A percentile compares a stretch with the other conserved stretches of the same genome.
These are phyloP conservation scores for Proctacanthus coquilletti DNA, from an alignment of 1,140 invertebrate genomes.

Conservation along the genomic window DNA sequence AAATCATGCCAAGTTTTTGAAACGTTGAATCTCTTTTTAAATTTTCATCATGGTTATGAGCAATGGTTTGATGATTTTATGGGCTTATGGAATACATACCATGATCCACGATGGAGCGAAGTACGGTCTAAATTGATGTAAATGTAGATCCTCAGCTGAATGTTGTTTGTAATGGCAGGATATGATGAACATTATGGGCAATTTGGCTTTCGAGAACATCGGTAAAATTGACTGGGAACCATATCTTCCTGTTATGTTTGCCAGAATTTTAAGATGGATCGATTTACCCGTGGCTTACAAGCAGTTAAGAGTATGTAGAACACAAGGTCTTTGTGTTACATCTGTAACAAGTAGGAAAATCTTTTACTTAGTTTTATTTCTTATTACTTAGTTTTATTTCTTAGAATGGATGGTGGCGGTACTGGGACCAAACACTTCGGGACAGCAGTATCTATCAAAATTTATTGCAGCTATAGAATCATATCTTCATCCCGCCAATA, in stretches of 20 bases:
- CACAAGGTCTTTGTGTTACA: slow-evolving; percentile 1
- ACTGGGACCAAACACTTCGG: slow-evolving; percentile 38
- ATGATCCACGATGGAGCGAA: slow-evolving; percentile 57
- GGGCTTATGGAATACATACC: slow-evolving; percentile 57
- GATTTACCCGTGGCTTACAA: slow-evolving; percentile 68
- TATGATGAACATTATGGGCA: slow-evolving; percentile 56
- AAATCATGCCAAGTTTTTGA: slow-evolving; percentile 43
- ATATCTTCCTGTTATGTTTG: slow-evolving; percentile 67
- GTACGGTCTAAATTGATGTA: slow-evolving; percentile 31
- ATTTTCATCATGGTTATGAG: slow-evolving; percentile 47
- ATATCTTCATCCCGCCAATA: slow-evolving; percentile 81
- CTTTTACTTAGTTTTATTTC: no score
- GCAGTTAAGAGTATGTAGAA: slow-evolving; percentile 24
- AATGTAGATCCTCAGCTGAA: neutral
- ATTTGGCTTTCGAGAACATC: slow-evolving; percentile 55
- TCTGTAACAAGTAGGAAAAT: slow-evolving; percentile 3
- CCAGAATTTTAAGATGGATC: slow-evolving; percentile 56
- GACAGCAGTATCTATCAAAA: slow-evolving; percentile 59
- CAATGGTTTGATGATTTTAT: slow-evolving; percentile 79
- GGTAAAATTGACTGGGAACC: slow-evolving; percentile 81
- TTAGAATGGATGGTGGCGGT: slow-evolving; percentile 51
- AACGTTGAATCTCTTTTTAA: slow-evolving; percentile 55
- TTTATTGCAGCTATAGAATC: slow-evolving; percentile 74
- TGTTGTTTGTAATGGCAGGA: slow-evolving; percentile 30
- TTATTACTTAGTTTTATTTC: neutral